These are phyloP conservation scores for Archilochus colubris DNA, from an alignment of 2,113 vertebrate species.

Conservation along the genomic window DNA sequence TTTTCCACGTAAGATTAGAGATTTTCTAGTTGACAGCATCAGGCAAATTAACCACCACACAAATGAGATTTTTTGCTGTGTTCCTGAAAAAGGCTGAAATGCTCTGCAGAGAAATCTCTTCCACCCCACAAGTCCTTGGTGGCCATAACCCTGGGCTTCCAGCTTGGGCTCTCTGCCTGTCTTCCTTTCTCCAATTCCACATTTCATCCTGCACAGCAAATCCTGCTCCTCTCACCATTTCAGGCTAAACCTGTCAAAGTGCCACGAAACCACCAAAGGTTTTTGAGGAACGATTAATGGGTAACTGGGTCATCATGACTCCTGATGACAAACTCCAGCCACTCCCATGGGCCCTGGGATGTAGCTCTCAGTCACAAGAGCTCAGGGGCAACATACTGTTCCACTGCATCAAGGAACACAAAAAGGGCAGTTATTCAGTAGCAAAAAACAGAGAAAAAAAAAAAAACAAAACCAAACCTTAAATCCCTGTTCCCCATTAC, in stretches of 20 bases:
- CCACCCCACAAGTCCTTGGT: background rate
- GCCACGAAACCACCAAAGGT: background rate
- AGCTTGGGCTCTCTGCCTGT: background rate
- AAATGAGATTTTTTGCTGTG: background rate
- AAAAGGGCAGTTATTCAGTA: background rate
- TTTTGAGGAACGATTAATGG: background rate
- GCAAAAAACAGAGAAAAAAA: background rate
- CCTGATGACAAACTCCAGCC: background rate
- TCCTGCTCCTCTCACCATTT: background rate
- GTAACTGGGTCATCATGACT: background rate
- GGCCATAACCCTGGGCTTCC: background rate
- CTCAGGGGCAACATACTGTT: background rate
- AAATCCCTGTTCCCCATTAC: background rate
- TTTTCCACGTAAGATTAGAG: background rate
- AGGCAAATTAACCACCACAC: background rate
- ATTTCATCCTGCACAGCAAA: background rate
- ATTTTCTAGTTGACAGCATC: background rate
- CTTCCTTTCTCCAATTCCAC: background rate
- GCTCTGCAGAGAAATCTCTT: background rate
- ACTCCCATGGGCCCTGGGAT: background rate
- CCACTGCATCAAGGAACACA: constrained; percentile 1
- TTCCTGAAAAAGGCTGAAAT: background rate
- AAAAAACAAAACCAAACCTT: background rate
- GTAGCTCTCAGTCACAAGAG: background rate
- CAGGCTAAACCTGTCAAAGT: background rate